Percentiles rank a stretch among this genome's conserved stretches.
phyloP scores from a whole-genome alignment of 2,113 vertebrate species.

The Chaetorhynchus papuensis region DNA sequence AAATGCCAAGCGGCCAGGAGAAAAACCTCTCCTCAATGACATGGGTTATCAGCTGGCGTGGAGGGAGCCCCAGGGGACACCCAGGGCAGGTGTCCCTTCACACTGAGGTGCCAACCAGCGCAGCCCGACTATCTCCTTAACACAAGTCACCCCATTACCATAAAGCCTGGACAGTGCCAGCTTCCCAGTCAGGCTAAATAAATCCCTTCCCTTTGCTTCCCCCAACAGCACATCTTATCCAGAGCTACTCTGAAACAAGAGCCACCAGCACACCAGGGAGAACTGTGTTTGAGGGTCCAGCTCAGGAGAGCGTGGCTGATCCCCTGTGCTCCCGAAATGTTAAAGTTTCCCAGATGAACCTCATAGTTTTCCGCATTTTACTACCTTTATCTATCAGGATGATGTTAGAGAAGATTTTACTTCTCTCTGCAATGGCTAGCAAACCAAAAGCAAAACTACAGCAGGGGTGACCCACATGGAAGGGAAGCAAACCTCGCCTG shows the following conservation, averaged over 20 bases:
- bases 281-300: background rate
- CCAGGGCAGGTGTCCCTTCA: background rate
- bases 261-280: background rate
- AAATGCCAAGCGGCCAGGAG: background rate
- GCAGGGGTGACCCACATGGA: background rate
- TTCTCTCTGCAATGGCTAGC: background rate
- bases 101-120: background rate
- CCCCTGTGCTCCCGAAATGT: background rate
- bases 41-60: fast-evolving
- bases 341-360: background rate
- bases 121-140: background rate
- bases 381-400: background rate
- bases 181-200: background rate
- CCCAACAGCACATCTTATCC: background rate
- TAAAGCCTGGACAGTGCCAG: background rate
- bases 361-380: background rate
- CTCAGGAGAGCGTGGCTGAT: background rate
- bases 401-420: background rate
- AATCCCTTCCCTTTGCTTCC: background rate
- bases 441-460: background rate
- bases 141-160: background rate
- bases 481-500: background rate
- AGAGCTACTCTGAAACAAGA: background rate
- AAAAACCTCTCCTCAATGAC: background rate
- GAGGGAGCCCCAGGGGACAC: background rate